Conservation (phyloP, 2,888 invertebrate species). For the Ctena decussata region DNA sequence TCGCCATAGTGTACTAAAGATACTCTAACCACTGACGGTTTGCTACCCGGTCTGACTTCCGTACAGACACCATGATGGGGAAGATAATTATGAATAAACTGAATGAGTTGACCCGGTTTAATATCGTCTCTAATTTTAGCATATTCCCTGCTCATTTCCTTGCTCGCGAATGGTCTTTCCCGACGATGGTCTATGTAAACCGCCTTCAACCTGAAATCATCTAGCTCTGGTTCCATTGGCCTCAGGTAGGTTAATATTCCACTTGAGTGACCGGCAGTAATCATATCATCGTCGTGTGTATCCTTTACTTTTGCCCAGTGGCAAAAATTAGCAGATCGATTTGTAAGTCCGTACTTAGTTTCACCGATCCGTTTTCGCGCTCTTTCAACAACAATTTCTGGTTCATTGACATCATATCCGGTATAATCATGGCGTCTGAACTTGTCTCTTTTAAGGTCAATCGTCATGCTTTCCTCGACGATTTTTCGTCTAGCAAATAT, state of each 20-base stretch:
- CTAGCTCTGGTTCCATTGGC: not conserved
- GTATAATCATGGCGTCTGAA: constrained; percentile 18
- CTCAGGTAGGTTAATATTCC: not conserved
- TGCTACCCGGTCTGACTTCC: not conserved
- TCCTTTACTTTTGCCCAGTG: constrained; percentile 52
- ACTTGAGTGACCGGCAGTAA: not conserved
- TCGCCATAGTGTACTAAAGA: constrained; percentile 35
- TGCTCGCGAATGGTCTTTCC: constrained; percentile 25
- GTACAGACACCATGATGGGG: constrained; percentile 40
- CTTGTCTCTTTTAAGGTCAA: constrained; percentile 14
- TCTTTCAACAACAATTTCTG: constrained; percentile 39
- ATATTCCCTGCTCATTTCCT: not conserved
- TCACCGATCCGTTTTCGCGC: constrained; percentile 47
- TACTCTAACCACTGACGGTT: not conserved
- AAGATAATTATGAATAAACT: constrained; percentile 1
- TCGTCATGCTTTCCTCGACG: constrained; percentile 17
- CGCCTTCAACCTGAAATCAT: not conserved
- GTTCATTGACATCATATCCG: constrained; percentile 1
- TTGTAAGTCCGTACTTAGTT: constrained; percentile 35
- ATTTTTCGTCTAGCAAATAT: constrained; percentile 22
- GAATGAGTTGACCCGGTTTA: constrained; percentile 23
- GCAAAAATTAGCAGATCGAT: constrained; percentile 51
- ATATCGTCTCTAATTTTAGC: constrained; percentile 37
- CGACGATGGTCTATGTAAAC: constrained; percentile 34
- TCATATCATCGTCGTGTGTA: not conserved